Conservation (phyloP, 1,140 invertebrate species). For the Copidosoma floridanum region DNA sequence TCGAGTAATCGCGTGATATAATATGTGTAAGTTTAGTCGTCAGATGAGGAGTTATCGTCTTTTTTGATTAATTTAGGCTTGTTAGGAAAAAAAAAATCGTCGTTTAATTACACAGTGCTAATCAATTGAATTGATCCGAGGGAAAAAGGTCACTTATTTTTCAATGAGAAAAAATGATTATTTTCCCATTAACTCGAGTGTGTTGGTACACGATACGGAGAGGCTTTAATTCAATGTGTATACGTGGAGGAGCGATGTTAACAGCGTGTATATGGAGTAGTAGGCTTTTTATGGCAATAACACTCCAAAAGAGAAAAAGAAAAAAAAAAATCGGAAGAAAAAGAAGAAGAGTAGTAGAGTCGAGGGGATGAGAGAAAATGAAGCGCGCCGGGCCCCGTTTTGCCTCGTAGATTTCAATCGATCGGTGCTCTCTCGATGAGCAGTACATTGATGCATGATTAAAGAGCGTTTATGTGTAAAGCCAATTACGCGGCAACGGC, state of each 20-base stretch:
- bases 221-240: slow-evolving; percentile 1
- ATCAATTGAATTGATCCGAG: too few species aligned
- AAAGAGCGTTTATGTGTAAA: slow-evolving; percentile 25
- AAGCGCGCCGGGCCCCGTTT: slow-evolving; percentile 11
- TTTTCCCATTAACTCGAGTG: too few species aligned
- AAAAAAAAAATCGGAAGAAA: too few species aligned
- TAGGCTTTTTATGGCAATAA: slow-evolving; percentile 10
- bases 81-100: too few species aligned
- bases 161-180: too few species aligned
- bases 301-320: neutral
- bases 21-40: too few species aligned
- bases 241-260: slow-evolving; percentile 32
- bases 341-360: too few species aligned
- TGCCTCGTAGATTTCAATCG: slow-evolving; percentile 23
- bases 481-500: slow-evolving; percentile 12
- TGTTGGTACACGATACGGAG: neutral
- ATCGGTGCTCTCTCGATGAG: slow-evolving; percentile 5
- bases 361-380: neutral
- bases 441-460: slow-evolving; percentile 20
- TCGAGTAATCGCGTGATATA: too few species aligned
- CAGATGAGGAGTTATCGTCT: too few species aligned
- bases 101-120: too few species aligned
- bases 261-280: neutral
- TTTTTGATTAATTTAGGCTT: too few species aligned
- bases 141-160: too few species aligned